A percentile compares a stretch with the other conserved stretches of the same genome.
Conservation (phyloP, 2,797 vertebrate genomes). For the Xenops minutus region DNA sequence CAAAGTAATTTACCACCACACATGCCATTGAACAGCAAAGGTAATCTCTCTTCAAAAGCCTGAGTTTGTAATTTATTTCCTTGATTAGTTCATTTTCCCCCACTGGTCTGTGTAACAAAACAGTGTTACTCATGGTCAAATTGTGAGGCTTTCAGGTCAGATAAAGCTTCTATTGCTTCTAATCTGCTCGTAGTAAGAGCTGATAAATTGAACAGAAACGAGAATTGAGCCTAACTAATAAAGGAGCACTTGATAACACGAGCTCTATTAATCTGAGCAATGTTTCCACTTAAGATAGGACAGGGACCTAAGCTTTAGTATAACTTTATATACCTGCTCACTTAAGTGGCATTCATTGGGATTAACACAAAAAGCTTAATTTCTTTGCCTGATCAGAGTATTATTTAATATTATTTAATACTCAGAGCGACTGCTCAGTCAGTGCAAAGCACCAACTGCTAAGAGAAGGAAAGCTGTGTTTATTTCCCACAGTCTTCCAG, state of each 20-base stretch:
- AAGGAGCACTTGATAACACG: neutral
- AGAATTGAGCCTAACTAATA: neutral
- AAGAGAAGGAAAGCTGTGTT: neutral
- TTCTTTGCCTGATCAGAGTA: neutral
- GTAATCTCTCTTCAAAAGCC: neutral
- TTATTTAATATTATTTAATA: neutral
- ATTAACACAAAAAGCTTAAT: neutral
- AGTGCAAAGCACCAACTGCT: neutral
- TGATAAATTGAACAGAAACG: neutral
- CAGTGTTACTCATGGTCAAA: neutral
- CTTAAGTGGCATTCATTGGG: neutral
- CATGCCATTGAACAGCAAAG: neutral
- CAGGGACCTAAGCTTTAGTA: neutral
- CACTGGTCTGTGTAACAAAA: neutral
- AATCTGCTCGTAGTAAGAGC: neutral
- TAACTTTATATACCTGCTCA: neutral
- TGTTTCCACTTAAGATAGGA: neutral
- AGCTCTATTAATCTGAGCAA: neutral
- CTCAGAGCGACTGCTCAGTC: neutral
- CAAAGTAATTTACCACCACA: neutral
- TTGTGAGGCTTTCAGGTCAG: neutral
- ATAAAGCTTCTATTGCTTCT: neutral
- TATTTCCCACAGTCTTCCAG: constrained; percentile 13
- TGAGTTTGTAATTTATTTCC: neutral
- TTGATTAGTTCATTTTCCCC: neutral